Evolutionary conservation across 2,113 vertebrate species (phyloP).

Genomic region (Eolophus roseicapilla): DNA sequence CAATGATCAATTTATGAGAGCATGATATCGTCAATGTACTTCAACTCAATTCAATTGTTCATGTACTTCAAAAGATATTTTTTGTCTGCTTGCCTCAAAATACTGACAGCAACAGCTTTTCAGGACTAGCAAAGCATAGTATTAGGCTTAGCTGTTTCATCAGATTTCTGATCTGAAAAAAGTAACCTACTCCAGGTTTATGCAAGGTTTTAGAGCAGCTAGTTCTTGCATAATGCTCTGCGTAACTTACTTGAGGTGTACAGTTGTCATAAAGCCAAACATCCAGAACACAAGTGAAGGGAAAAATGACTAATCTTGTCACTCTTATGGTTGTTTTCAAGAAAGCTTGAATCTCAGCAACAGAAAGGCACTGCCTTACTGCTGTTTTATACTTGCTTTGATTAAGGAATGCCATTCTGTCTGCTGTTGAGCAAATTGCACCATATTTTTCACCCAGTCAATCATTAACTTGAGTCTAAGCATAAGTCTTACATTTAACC

Average conservation of each 20-base stretch:
- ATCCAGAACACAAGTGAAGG: not conserved
- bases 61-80: not conserved
- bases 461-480: not conserved
- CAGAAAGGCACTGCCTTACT: not conserved
- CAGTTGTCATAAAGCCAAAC: not conserved
- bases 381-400: not conserved
- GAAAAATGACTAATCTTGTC: not conserved
- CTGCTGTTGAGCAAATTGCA: not conserved
- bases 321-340: not conserved
- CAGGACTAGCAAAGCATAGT: not conserved
- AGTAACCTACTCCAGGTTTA: not conserved
- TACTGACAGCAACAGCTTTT: not conserved
- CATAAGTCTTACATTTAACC: not conserved
- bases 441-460: not conserved
- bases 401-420: not conserved
- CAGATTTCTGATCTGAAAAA: not conserved
- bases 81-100: not conserved
- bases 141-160: not conserved
- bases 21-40: not conserved
- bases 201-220: not conserved
- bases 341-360: not conserved
- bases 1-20: not conserved
- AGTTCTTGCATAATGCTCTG: not conserved
- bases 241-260: not conserved
- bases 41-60: not conserved